phyloP scores from a whole-genome alignment of 2,113 vertebrate species.

The Diadophis punctatus region DNA sequence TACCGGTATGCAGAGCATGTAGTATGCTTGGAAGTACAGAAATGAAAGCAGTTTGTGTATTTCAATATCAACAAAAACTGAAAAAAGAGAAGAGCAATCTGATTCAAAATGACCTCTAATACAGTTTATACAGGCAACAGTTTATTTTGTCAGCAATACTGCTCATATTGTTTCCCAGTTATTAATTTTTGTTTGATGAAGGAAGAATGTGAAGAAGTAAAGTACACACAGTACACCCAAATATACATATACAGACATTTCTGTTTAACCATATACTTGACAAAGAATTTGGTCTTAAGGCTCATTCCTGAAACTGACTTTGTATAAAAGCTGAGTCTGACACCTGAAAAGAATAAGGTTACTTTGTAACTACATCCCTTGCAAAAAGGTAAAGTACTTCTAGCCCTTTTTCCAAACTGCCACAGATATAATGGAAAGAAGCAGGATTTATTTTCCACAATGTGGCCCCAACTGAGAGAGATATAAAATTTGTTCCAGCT shows the following conservation, averaged over 20 bases:
- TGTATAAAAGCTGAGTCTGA: not conserved
- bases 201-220: not conserved
- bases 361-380: not conserved
- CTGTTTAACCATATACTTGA: not conserved
- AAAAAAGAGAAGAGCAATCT: not conserved
- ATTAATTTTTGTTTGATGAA: not conserved
- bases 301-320: not conserved
- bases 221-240: not conserved
- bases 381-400: not conserved
- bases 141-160: not conserved
- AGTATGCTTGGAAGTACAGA: not conserved
- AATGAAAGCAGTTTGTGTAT: slow-evolving; percentile 3
- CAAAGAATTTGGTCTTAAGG: not conserved
- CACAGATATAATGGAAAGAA: not conserved
- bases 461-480: not conserved
- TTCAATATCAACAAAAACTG: not conserved
- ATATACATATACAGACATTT: not conserved
- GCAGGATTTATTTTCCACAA: not conserved
- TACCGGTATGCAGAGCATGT: not conserved
- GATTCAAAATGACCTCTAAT: slow-evolving; percentile 10
- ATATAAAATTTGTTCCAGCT: not conserved
- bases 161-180: not conserved
- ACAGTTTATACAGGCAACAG: not conserved
- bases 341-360: not conserved
- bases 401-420: not conserved